Evolutionary conservation across 2,797 vertebrate genomes (phyloP).

Genomic region (Halcyon leucocephala): DNA sequence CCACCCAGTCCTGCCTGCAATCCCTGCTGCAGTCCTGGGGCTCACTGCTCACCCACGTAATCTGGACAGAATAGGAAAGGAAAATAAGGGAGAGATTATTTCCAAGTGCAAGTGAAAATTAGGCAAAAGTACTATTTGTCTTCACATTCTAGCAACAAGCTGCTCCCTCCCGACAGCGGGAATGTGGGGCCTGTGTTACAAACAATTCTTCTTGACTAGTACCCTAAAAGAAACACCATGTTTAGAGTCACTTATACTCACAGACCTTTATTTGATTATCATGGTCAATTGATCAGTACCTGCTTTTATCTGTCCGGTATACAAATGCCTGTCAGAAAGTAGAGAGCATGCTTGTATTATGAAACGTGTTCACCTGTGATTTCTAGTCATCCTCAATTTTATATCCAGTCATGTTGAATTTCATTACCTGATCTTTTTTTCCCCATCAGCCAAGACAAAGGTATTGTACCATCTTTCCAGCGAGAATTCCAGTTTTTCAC

Average conservation of each 20-base stretch:
- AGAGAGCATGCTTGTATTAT: neutral
- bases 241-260: neutral
- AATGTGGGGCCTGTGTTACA: neutral
- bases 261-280: neutral
- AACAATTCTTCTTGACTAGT: neutral
- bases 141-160: neutral
- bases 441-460: neutral
- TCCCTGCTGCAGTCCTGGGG: slow-evolving; percentile 71
- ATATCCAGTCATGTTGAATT: neutral
- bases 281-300: neutral
- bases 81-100: neutral
- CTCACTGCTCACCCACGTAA: slow-evolving; percentile 77
- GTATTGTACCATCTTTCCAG: neutral
- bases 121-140: neutral
- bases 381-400: slow-evolving; percentile 23
- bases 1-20: slow-evolving; percentile 70
- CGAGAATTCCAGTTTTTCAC: neutral
- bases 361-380: neutral
- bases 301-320: neutral
- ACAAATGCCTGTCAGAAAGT: neutral
- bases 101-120: neutral
- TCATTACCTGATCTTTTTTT: neutral
- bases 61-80: slow-evolving; percentile 36
- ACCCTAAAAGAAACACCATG: neutral
- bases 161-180: neutral